phyloP scores from a whole-genome alignment of 2,888 invertebrate species.

The Penaeus monodon region DNA sequence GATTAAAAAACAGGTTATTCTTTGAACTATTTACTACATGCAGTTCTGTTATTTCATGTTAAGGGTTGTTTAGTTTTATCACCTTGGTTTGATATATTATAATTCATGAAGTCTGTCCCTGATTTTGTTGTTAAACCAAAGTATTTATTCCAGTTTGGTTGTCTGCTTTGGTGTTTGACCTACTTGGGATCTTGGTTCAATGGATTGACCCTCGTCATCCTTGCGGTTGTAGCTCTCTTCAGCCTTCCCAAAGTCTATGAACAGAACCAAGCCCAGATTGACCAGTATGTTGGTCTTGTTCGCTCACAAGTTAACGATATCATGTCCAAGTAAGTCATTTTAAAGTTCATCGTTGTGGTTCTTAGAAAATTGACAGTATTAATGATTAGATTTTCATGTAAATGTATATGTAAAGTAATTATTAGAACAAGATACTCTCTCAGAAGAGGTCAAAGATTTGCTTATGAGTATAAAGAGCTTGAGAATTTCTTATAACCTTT shows the following conservation, averaged over 20 bases:
- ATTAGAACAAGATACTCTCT: no score
- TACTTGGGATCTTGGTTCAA: slow-evolving; percentile 99
- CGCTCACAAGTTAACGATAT: slow-evolving; percentile 89
- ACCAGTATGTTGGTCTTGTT: slow-evolving; percentile 89
- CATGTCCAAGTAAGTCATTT: slow-evolving; percentile 78
- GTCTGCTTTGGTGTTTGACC: slow-evolving; percentile 95
- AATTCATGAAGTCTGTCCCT: slow-evolving; percentile 84
- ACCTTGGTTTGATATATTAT: background rate
- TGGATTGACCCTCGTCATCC: slow-evolving; percentile 96
- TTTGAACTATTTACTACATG: no score
- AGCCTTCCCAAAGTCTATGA: slow-evolving; percentile 96
- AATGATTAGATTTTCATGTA: background rate
- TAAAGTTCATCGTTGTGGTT: background rate
- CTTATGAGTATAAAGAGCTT: background rate
- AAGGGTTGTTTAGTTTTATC: no score
- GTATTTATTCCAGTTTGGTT: slow-evolving; percentile 78
- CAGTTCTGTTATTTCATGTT: no score
- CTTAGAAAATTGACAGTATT: background rate
- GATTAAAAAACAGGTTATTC: no score
- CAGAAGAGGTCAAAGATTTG: background rate
- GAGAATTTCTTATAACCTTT: background rate
- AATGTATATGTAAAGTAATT: background rate
- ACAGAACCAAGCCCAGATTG: slow-evolving; percentile 92
- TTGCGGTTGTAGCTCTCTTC: slow-evolving; percentile 94
- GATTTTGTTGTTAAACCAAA: slow-evolving; percentile 74